phyloP scores from a whole-genome alignment of 2,113 vertebrate genomes.

The Fulica atra region DNA sequence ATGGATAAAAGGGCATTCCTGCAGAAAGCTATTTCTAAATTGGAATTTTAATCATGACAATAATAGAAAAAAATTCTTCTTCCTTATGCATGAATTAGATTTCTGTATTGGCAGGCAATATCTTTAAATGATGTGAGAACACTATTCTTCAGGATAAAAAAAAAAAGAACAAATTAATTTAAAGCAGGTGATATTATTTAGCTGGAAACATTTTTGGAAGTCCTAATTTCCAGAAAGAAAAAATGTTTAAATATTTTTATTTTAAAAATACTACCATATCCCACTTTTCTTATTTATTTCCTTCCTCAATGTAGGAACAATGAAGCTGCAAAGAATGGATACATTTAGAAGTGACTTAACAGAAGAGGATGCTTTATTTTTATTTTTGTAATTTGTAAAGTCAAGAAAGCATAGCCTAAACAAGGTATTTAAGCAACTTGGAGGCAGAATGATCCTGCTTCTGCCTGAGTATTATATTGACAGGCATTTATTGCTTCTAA shows the following conservation, averaged over 20 bases:
- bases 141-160: neutral
- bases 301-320: neutral
- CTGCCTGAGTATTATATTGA: neutral
- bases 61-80: neutral
- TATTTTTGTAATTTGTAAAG: neutral
- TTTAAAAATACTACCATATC: neutral
- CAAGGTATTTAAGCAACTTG: neutral
- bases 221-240: neutral
- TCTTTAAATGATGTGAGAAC: neutral
- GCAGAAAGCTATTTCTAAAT: neutral
- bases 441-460: neutral
- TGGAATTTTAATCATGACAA: neutral
- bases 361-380: neutral
- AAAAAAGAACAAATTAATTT: neutral
- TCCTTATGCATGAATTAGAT: neutral
- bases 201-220: neutral
- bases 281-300: neutral
- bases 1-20: neutral
- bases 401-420: neutral
- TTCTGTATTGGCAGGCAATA: neutral
- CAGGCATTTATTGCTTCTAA: neutral
- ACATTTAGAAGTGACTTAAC: neutral
- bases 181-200: neutral
- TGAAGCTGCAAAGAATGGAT: neutral
- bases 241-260: neutral